Evolutionary conservation across 1,140 invertebrate genomes (phyloP).

Genomic region (Lithobius niger): DNA sequence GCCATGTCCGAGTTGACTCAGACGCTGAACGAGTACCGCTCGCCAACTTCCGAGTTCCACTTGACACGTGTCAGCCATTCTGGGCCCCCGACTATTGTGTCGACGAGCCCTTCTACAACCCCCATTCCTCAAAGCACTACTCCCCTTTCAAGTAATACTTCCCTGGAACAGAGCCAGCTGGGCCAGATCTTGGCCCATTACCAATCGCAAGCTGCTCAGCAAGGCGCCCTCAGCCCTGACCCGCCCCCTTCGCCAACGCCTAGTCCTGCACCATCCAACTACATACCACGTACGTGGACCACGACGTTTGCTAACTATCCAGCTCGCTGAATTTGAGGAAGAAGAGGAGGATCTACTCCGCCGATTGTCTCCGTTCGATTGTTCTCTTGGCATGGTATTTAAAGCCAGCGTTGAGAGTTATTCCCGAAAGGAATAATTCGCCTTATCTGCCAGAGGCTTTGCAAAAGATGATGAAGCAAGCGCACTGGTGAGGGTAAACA

Average conservation of each 20-base stretch:
- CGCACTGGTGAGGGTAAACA: background rate
- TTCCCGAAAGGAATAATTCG: slow-evolving; percentile 9
- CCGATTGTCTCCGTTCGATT: background rate
- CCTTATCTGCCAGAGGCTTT: background rate
- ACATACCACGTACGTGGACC: slow-evolving; percentile 2
- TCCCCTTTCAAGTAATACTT: slow-evolving; percentile 17
- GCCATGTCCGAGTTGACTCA: slow-evolving; percentile 35
- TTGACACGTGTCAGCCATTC: slow-evolving; percentile 17
- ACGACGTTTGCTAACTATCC: slow-evolving; percentile 17
- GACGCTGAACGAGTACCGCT: slow-evolving; percentile 24
- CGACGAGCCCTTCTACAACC: slow-evolving; percentile 19
- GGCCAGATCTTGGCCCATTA: slow-evolving; percentile 23
- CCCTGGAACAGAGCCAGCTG: slow-evolving; percentile 30
- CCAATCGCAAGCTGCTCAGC: background rate
- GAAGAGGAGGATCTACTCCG: background rate
- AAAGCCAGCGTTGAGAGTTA: slow-evolving; percentile 1
- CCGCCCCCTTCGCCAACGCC: slow-evolving; percentile 8
- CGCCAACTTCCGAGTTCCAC: slow-evolving; percentile 16
- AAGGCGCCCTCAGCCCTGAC: slow-evolving; percentile 10
- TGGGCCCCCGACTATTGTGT: slow-evolving; percentile 21
- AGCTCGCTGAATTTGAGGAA: slow-evolving; percentile 12
- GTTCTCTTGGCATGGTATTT: background rate
- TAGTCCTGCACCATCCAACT: slow-evolving; percentile 3
- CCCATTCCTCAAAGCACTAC: slow-evolving; percentile 14
- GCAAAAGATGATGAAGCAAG: no score